Evolutionary conservation across 1,140 invertebrate species (phyloP).

Genomic region (Ips nitidus): DNA sequence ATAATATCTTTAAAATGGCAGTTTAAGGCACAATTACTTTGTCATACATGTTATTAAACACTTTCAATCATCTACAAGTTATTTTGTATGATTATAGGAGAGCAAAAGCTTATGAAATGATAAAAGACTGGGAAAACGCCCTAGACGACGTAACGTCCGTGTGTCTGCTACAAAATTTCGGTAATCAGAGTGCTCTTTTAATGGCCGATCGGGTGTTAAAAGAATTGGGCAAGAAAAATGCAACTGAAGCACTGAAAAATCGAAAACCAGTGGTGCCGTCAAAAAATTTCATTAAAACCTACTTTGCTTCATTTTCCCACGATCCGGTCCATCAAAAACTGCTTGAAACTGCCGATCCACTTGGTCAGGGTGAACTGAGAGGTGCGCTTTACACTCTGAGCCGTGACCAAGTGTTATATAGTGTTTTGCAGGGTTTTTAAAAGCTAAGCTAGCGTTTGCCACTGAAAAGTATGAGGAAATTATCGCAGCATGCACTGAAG

Average conservation of each 20-base stretch:
- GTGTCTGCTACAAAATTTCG: constrained; percentile 87
- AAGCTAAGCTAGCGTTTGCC: constrained; percentile 67
- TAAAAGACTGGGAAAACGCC: constrained; percentile 74
- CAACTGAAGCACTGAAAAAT: constrained; percentile 67
- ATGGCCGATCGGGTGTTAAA: constrained; percentile 87
- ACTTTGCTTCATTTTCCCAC: constrained; percentile 81
- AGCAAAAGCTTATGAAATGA: constrained; percentile 79
- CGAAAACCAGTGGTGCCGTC: constrained; percentile 76
- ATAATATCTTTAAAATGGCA: too few relatives aligned
- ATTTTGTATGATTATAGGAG: constrained; percentile 56
- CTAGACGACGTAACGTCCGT: constrained; percentile 91
- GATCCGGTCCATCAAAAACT: constrained; percentile 67
- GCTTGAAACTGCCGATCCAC: constrained; percentile 41
- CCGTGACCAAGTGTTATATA: not conserved
- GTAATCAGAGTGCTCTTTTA: constrained; percentile 73
- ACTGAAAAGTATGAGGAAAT: constrained; percentile 76
- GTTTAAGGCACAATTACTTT: too few relatives aligned
- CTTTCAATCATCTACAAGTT: too few relatives aligned
- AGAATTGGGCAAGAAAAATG: constrained; percentile 71
- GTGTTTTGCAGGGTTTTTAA: constrained; percentile 59
- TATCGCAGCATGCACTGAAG: constrained; percentile 76
- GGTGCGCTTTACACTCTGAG: constrained; percentile 17
- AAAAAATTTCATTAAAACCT: constrained; percentile 79
- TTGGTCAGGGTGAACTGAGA: constrained; percentile 46
- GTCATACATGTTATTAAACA: too few relatives aligned